phyloP scores from a whole-genome alignment of 2,113 vertebrate species.

The Anolis sagrei region DNA sequence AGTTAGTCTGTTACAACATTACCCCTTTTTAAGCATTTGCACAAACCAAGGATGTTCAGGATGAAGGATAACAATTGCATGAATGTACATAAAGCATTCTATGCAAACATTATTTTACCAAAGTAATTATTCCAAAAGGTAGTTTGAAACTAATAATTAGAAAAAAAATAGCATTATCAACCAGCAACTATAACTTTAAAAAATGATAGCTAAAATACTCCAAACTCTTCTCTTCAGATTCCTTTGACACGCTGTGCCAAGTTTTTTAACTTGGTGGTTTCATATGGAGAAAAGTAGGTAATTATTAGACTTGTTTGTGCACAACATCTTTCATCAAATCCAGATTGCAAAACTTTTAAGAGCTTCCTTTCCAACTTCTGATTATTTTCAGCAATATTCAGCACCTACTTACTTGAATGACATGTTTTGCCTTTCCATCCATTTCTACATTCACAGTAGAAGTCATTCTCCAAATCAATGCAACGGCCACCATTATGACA shows the following conservation, averaged over 20 bases:
- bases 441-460: slow-evolving; percentile 89
- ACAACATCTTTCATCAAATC: slow-evolving; percentile 1
- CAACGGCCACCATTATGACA: slow-evolving; percentile 91
- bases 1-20: neutral
- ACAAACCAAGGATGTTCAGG: neutral
- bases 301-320: neutral
- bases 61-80: neutral
- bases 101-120: neutral
- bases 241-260: neutral
- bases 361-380: slow-evolving; percentile 15
- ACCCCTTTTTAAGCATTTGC: neutral
- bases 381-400: slow-evolving; percentile 40
- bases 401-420: slow-evolving; percentile 87
- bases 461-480: slow-evolving; percentile 90
- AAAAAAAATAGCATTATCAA: neutral
- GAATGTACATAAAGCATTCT: no score
- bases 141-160: neutral
- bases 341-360: neutral
- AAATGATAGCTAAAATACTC: neutral
- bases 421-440: slow-evolving; percentile 97
- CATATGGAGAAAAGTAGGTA: neutral
- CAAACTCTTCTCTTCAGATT: neutral
- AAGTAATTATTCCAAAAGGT: neutral
- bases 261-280: neutral
- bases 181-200: neutral